Evolutionary conservation across 37 sponge, comb jelly and placozoan genomes (phyloP).

Genomic region (Spongia lamella): DNA sequence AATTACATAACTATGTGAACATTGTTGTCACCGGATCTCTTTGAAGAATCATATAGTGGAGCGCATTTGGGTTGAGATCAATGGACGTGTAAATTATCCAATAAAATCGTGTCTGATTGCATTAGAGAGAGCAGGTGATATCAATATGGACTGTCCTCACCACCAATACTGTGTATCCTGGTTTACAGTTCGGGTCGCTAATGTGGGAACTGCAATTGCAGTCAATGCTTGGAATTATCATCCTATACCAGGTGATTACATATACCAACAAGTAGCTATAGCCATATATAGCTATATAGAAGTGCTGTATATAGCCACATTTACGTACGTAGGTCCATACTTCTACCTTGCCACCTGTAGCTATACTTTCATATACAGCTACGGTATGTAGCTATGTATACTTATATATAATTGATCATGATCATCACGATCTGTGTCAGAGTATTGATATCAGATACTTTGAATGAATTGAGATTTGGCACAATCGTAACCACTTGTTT

Average conservation of each 20-base stretch:
- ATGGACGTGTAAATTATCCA: slow-evolving; percentile 61
- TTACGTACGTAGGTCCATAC: no score
- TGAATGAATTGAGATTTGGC: no score
- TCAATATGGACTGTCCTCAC: slow-evolving; percentile 5
- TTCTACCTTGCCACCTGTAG: no score
- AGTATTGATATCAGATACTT: no score
- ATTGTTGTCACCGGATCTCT: background rate
- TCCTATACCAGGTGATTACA: slow-evolving; percentile 49
- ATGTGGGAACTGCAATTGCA: slow-evolving; percentile 22
- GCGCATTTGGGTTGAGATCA: slow-evolving; percentile 60
- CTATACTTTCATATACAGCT: no score
- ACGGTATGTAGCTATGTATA: no score
- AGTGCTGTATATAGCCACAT: no score
- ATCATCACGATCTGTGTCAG: no score
- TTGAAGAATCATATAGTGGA: slow-evolving; percentile 47
- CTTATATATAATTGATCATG: no score
- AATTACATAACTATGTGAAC: background rate
- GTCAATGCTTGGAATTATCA: slow-evolving; percentile 64
- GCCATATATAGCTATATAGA: no score
- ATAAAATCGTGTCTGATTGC: slow-evolving; percentile 34
- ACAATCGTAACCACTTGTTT: no score
- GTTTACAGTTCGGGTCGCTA: slow-evolving; percentile 28
- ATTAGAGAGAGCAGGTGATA: slow-evolving; percentile 29
- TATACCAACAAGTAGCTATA: no score
- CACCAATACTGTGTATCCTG: slow-evolving; percentile 59